Evolutionary conservation across 2,797 vertebrate genomes (phyloP), one percentile per base, ranked within the genome.

Genomic region (Antrozous pallidus): DNA sequence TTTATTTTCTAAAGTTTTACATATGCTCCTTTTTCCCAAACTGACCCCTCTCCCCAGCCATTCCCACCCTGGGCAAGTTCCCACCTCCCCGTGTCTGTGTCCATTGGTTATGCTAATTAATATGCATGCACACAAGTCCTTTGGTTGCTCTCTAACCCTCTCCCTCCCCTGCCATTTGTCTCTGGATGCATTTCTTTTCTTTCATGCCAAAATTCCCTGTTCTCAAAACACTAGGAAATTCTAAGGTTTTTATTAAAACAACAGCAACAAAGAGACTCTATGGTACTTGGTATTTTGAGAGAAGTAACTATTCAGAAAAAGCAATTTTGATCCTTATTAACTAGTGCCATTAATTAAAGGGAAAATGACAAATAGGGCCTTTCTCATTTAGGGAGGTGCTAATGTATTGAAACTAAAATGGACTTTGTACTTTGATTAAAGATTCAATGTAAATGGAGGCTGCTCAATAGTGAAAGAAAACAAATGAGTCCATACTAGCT

Each of bases 371-470:
- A 91, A 31, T 67, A 81, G 36, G n/a, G 38, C 54, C 33, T 83
- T 90, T 83, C 69, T 94, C 40, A 65, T 45, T 84, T 47, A 49
- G 45, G 36, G 33, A 36, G 17, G 51, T 24, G 13, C 36, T 51
- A 93, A 90, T 84, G 47, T 47, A 49, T 71, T 69, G 67, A 92
- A 84, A 95, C n/a, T 13, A 67, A 92, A 91, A 93, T 85, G 45
- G 65, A 54, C 45, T 69, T 85, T 96, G 82, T 78, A 73, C 54
- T 65, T 69, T 88, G 49, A 88, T 70, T 86, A 88, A 88, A 89
- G 74, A 82, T 42, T 91, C 38, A 58, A 45, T 71, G 14, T 49
- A 79, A 96, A 82, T 84, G 49, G 51, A 93, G 13, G 11, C 54
- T 83, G 31, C 24, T 82, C 28, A 65, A 0, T 67, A 33, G 14